A percentile compares a stretch with the other conserved stretches of the same genome.
Evolutionary conservation across 2,113 vertebrate genomes (phyloP).

Genomic region (Calyptomena viridis): DNA sequence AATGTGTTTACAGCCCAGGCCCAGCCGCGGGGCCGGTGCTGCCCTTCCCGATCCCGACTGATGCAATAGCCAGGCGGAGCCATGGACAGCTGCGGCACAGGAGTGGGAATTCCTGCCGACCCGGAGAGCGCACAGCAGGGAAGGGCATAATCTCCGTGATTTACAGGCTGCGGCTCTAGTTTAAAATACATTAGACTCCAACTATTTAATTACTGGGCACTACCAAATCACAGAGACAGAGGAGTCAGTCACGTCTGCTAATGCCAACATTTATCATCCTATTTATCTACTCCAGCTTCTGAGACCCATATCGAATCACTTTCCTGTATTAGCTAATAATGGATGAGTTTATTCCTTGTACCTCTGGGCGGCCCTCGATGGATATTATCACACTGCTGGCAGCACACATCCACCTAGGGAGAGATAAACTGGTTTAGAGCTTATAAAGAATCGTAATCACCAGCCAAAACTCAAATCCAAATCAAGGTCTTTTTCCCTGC

Average conservation of each 20-base stretch:
- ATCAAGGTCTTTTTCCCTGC: background rate
- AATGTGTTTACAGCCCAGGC: background rate
- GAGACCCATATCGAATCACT: conserved; percentile 59
- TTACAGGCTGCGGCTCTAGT: conserved; percentile 57
- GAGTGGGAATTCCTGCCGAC: conserved; percentile 52
- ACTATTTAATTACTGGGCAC: conserved; percentile 70
- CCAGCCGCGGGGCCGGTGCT: background rate
- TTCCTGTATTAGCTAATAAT: conserved; percentile 54
- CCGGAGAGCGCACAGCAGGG: conserved; percentile 21
- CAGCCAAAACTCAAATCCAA: conserved; percentile 5
- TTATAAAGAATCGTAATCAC: conserved; percentile 9
- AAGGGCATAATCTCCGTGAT: conserved; percentile 54
- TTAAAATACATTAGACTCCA: conserved; percentile 67
- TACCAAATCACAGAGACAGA: conserved; percentile 66
- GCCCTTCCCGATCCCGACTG: background rate
- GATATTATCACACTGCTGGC: conserved; percentile 34
- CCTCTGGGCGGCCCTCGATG: conserved; percentile 15
- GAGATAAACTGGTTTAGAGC: conserved; percentile 36
- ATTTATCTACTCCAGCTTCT: conserved; percentile 62
- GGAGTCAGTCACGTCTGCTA: conserved; percentile 61
- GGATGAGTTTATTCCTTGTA: conserved; percentile 36
- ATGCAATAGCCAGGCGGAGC: background rate
- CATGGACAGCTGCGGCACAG: background rate
- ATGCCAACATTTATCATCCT: conserved; percentile 69
- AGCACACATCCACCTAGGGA: conserved; percentile 50